These are phyloP conservation scores for Drosophila siamana DNA, from an alignment of 2,888 invertebrate genomes.

Conservation along the genomic window DNA sequence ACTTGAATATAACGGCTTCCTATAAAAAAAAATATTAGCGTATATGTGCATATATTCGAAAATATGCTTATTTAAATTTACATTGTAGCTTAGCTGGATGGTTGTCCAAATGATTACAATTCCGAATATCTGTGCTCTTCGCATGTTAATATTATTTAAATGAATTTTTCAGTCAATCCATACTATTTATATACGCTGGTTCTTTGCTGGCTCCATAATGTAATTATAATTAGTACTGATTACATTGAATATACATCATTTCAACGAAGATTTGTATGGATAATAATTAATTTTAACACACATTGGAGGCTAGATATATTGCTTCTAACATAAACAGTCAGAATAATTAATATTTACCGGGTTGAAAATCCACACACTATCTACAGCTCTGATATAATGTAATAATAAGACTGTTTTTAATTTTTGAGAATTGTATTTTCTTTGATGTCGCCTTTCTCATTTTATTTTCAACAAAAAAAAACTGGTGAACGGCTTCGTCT, in stretches of 20 bases:
- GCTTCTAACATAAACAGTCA: no score
- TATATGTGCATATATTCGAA: background rate
- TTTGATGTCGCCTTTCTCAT: no score
- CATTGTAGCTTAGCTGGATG: background rate
- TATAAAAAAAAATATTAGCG: background rate
- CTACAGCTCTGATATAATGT: no score
- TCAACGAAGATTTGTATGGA: no score
- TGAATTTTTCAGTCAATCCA: no score
- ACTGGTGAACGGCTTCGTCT: constrained; percentile 82
- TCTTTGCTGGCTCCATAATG: background rate
- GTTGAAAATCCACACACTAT: no score
- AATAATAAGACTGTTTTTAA: no score
- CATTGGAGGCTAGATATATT: no score
- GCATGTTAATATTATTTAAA: background rate
- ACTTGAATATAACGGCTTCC: background rate
- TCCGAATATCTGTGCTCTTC: background rate
- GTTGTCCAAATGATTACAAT: background rate
- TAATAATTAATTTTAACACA: no score
- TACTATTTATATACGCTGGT: background rate
- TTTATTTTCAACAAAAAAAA: constrained; percentile 66
- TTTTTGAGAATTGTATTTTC: no score
- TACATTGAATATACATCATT: background rate
- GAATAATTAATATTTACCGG: no score
- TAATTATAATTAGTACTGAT: background rate
- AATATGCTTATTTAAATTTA: background rate